phyloP scores from a whole-genome alignment of 2,113 vertebrate genomes.

The Phrynosoma platyrhinos region DNA sequence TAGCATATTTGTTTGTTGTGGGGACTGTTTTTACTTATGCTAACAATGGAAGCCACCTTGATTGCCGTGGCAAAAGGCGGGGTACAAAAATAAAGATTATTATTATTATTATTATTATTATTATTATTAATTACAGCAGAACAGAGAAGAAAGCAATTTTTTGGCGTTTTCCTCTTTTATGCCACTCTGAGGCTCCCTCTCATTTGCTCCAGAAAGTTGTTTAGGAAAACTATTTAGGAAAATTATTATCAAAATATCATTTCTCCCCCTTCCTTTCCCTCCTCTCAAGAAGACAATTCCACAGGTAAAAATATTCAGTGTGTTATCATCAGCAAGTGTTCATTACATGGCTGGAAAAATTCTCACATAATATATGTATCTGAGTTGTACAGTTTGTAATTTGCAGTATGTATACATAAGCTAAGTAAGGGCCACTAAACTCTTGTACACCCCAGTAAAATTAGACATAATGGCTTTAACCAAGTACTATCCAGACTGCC shows the following conservation, averaged over 20 bases:
- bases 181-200: too few relatives aligned
- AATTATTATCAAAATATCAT: not conserved
- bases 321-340: not conserved
- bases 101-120: too few relatives aligned
- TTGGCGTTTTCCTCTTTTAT: too few relatives aligned
- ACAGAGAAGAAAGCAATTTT: too few relatives aligned
- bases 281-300: not conserved
- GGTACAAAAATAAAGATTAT: too few relatives aligned
- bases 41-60: too few relatives aligned
- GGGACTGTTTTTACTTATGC: too few relatives aligned
- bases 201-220: too few relatives aligned
- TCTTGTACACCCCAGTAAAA: slow-evolving; percentile 22
- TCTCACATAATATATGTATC: not conserved
- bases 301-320: too few relatives aligned
- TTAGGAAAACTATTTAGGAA: not conserved
- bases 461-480: not conserved
- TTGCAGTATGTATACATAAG: fast-evolving
- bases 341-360: not conserved
- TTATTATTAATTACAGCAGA: too few relatives aligned
- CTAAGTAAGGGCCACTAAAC: not conserved
- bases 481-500: not conserved
- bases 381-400: fast-evolving
- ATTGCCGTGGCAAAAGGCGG: too few relatives aligned
- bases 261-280: not conserved
- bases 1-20: too few relatives aligned